These are phyloP conservation scores for Hoplostethus atlanticus DNA, from an alignment of 2,797 vertebrate species.

Conservation along the genomic window DNA sequence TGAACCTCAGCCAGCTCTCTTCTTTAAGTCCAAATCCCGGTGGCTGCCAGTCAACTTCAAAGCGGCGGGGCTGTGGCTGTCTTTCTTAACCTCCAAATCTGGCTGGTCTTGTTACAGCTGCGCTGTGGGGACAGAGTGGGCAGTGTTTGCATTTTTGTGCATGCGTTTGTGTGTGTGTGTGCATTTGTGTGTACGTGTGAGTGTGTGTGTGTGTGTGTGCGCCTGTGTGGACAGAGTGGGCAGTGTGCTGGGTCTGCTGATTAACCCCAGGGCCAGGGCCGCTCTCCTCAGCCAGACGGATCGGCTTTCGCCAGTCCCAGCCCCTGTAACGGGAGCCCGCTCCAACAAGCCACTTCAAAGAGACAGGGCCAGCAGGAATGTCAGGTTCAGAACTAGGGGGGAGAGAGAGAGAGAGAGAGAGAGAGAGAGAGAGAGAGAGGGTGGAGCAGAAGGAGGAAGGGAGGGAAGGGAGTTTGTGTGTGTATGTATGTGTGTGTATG, in stretches of 20 bases:
- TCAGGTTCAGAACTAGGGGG: constrained; percentile 87
- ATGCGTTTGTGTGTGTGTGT: constrained; percentile 49
- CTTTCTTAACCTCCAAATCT: constrained; percentile 85
- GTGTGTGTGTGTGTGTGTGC: constrained; percentile 8
- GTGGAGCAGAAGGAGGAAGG: constrained; percentile 55
- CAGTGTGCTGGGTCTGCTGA: constrained; percentile 86
- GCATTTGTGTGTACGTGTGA: constrained; percentile 26
- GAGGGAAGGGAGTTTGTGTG: constrained; percentile 31
- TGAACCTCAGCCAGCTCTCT: constrained; percentile 72
- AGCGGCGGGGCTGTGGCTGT: constrained; percentile 77
- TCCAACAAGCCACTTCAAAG: constrained; percentile 90
- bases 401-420: constrained; percentile 28
- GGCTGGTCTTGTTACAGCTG: constrained; percentile 81
- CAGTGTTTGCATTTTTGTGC: constrained; percentile 65
- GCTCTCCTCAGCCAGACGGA: constrained; percentile 86
- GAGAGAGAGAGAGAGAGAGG: constrained; percentile 44
- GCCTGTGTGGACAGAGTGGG: constrained; percentile 71
- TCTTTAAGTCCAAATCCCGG: constrained; percentile 78
- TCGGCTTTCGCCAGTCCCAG: constrained; percentile 86
- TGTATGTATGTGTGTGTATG: background rate
- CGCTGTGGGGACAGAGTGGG: constrained; percentile 84
- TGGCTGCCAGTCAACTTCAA: constrained; percentile 83
- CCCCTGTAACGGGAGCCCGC: constrained; percentile 89
- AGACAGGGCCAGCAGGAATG: constrained; percentile 87
- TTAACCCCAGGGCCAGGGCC: constrained; percentile 88